phyloP scores from a whole-genome alignment of 2,888 invertebrate species.

The Aphelenchoides bicaudatus region DNA sequence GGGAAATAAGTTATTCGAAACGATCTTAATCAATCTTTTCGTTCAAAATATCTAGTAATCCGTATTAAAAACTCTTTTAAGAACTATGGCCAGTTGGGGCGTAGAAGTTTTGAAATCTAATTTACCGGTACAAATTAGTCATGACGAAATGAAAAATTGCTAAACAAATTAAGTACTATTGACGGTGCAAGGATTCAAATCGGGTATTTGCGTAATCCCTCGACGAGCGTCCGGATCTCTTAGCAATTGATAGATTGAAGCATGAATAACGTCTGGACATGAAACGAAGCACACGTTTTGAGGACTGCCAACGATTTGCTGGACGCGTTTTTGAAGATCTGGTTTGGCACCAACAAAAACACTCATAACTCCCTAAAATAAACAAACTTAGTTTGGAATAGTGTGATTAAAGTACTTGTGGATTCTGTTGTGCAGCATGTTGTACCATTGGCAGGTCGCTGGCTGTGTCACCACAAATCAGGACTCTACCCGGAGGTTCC shows the following conservation, averaged over 20 bases:
- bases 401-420: slow-evolving; percentile 36
- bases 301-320: slow-evolving; percentile 38
- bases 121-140: too few relatives aligned
- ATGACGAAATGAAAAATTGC: too few relatives aligned
- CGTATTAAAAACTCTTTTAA: too few relatives aligned
- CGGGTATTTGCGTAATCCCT: too few relatives aligned
- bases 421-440: slow-evolving; percentile 44
- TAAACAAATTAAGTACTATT: too few relatives aligned
- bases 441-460: slow-evolving; percentile 59
- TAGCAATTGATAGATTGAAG: slow-evolving; percentile 41
- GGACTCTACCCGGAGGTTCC: slow-evolving; percentile 44
- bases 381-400: background rate
- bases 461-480: slow-evolving; percentile 58
- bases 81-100: too few relatives aligned
- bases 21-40: too few relatives aligned
- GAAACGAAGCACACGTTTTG: slow-evolving; percentile 50
- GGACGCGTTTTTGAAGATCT: slow-evolving; percentile 38
- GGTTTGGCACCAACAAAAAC: slow-evolving; percentile 48
- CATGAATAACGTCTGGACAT: slow-evolving; percentile 59
- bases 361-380: slow-evolving; percentile 43
- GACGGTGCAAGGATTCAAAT: too few relatives aligned
- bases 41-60: too few relatives aligned
- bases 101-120: too few relatives aligned
- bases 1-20: too few relatives aligned
- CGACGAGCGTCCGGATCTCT: slow-evolving; percentile 7